Conservation (phyloP, 2,113 vertebrate species). For the Litocranius walleri region DNA sequence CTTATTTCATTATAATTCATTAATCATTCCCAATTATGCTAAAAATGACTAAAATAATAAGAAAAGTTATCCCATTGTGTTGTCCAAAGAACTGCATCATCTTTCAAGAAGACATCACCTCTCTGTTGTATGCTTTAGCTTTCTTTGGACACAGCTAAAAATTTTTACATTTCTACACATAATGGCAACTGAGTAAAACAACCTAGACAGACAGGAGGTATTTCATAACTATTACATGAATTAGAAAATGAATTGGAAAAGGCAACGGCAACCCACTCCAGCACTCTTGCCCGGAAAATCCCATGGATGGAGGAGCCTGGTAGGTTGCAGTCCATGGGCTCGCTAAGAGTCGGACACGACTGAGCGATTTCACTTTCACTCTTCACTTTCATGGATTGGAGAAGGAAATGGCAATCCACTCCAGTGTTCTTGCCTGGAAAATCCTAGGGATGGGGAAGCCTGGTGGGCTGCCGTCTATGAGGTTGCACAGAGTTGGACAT, state of each 20-base stretch:
- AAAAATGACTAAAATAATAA: constrained; percentile 29
- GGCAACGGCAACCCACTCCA: neutral
- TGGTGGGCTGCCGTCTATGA: neutral
- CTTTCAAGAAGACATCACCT: constrained; percentile 1
- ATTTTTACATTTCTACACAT: constrained; percentile 15
- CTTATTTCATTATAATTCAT: neutral
- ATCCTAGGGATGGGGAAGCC: neutral
- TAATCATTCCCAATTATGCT: neutral
- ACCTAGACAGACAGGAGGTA: neutral
- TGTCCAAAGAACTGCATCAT: neutral
- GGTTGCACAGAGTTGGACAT: neutral
- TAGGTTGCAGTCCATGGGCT: neutral
- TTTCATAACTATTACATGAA: neutral
- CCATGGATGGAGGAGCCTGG: neutral
- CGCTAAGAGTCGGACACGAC: accelerated
- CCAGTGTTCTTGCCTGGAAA: neutral
- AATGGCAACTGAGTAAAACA: neutral
- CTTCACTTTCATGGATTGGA: neutral
- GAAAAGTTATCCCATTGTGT: neutral
- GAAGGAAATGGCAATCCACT: neutral
- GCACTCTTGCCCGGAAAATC: neutral
- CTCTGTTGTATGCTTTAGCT: neutral
- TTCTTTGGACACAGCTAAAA: neutral
- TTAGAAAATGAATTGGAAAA: neutral
- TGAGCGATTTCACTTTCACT: neutral